Evolutionary conservation across 2,113 vertebrate genomes (phyloP), one percentile per base, ranked within the genome.

Genomic region (Grammomys surdaster): DNA sequence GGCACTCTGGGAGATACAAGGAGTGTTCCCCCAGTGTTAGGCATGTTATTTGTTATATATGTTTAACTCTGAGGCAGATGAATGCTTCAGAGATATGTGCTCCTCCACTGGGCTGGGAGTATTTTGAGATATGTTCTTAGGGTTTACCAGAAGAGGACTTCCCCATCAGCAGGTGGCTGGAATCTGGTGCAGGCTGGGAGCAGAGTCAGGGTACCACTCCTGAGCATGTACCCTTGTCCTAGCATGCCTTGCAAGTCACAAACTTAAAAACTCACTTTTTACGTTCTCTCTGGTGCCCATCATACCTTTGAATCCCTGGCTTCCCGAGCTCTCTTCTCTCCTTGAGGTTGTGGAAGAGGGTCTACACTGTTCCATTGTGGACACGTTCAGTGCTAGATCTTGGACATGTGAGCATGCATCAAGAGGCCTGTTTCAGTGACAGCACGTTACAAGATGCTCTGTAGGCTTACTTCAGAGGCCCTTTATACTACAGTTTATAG

Each of bases 71-170:
- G 26, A 80, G 31, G 48, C 36, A 80, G 51, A 75, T 17, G 36
- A 28, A 17, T 46, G 56, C 26, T 0, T 22, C 24, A 8, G 54
- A 43, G 0, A 17, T 40, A 24, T 17, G 3, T 1, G 8, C 28
- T 54, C 65, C 43, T 46, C n/a, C 11, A 9, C 54, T 54, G 54
- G 26, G 31, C 31, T 63, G 58, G 46, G 67, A 70, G 22, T 0
- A 4, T 65, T 85, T 76, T 20, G 4, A 67, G n/a, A 3, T 28
- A 14, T 58, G 76, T 13, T 28, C 46, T 92, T 88, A 7, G 22
- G 91, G 58, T 48, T 78, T 73, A 31, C 20, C 51, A 8, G n/a
- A 22, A 22, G 48, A 9, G 86, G 26, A 14, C 4, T n/a, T 81
- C 10, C 0, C 0, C 13, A 28, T 51, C 19, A 31, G 43, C 26